Conservation (phyloP, 2,888 invertebrate genomes). For the Azorinus chamasolen region DNA sequence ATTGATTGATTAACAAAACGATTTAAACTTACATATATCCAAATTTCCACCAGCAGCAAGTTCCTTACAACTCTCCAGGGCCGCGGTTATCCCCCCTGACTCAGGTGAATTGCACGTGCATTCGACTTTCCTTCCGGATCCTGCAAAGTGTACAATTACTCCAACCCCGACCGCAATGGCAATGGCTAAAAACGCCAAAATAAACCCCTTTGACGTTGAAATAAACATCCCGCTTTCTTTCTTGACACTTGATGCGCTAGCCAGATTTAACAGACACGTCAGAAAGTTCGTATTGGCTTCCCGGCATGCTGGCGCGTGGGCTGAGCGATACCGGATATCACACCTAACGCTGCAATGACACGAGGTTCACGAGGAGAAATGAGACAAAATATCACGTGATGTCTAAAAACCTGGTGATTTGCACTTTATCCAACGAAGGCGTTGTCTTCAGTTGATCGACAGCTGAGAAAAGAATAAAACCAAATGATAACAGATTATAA, state of each 20-base stretch:
- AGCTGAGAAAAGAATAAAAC: too few species aligned
- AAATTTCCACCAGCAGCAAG: slow-evolving; percentile 52
- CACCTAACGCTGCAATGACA: too few species aligned
- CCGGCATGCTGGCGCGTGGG: too few species aligned
- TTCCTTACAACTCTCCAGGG: slow-evolving; percentile 54
- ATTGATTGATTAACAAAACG: too few species aligned
- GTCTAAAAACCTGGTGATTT: too few species aligned
- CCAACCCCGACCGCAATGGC: slow-evolving; percentile 78
- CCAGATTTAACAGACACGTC: slow-evolving; percentile 37
- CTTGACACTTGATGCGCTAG: neutral
- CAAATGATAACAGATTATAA: too few species aligned
- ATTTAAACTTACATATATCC: slow-evolving; percentile 66
- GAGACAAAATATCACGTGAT: too few species aligned
- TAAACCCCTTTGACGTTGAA: slow-evolving; percentile 69
- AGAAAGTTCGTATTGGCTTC: slow-evolving; percentile 45
- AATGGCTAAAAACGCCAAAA: slow-evolving; percentile 73
- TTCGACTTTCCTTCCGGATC: slow-evolving; percentile 86
- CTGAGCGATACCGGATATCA: too few species aligned
- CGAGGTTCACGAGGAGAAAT: too few species aligned
- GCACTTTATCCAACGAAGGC: too few species aligned
- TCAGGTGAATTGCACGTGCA: slow-evolving; percentile 66
- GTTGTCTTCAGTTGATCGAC: too few species aligned
- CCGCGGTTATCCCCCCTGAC: slow-evolving; percentile 28
- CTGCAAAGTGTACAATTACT: slow-evolving; percentile 77
- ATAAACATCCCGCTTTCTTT: slow-evolving; percentile 60